Evolutionary conservation across 2,113 vertebrate genomes (phyloP), one percentile per base, ranked within the genome.

Genomic region (Lepus americanus): DNA sequence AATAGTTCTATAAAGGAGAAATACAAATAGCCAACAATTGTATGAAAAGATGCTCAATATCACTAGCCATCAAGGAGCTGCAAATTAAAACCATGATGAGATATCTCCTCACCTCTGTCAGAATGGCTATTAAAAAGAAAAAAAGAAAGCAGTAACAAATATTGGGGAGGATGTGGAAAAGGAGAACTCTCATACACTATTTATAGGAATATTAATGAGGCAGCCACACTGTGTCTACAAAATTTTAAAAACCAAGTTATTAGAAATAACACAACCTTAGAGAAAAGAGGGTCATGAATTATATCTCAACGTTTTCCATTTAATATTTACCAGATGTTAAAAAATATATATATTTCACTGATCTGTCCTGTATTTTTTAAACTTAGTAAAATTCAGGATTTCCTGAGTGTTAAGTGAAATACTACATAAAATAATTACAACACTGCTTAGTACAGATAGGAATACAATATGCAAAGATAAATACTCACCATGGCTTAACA

Each of bases 381-480:
- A 44, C 81, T 82, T 7, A 73, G 7, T 64, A 87, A 92, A 94
- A 51, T 94, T 55, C 93, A 31, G 49, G 0, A 31, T 89, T 64
- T 79, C 29, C 19, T 83, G 13, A 87, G 6, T 16, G 9, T 19
- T 61, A 78, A 85, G 76, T 79, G 20, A 72, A 80, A 84, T 67
- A 9, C 9, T 0, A 7, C 8, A 72, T 67, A 33, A 51, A 55
- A 39, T 78, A 22, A 9, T 76, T 92, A 80, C 76, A 90, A 94
- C 16, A n/a, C 8, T 90, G 1, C n/a, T 31, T 67, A 2, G 6
- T 23, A 81, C 22, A 91, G 25, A 3, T 91, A 72, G 27, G 6
- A 70, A 72, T 20, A 49, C 9, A 44, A 20, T 55, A 51, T 31
- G 19, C 3, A 36, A 20, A 64, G 25, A 14, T 79, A 70, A 6